Conservation (phyloP, 2,113 vertebrate genomes). For the Bombycilla garrulus region DNA sequence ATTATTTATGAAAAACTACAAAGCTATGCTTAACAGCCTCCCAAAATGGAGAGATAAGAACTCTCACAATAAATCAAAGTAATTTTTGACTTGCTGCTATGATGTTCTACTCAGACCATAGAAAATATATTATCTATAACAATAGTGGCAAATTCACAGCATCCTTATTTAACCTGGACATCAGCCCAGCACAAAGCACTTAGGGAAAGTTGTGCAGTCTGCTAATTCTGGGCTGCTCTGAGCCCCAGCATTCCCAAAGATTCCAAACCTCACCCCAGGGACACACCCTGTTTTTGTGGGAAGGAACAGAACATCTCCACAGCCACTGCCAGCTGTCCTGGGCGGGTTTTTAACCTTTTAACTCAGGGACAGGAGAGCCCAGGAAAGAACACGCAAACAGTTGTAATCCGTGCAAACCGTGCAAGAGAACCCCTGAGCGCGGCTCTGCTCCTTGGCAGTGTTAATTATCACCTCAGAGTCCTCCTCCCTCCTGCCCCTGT, state of each 20-base stretch:
- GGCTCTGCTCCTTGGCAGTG: background rate
- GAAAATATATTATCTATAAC: fast-evolving
- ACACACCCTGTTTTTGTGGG: fast-evolving
- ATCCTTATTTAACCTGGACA: background rate
- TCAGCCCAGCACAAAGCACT: fast-evolving
- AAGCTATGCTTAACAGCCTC: background rate
- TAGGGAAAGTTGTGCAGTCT: fast-evolving
- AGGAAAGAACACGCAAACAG: fast-evolving
- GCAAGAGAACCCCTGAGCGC: background rate
- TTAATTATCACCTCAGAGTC: background rate
- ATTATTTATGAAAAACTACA: background rate
- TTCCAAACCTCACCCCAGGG: fast-evolving
- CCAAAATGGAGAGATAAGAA: background rate
- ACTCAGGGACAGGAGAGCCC: background rate
- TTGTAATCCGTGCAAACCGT: background rate
- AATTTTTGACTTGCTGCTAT: background rate
- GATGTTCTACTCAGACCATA: background rate
- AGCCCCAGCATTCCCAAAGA: too few relatives aligned
- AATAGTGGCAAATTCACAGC: background rate
- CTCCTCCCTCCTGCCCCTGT: background rate
- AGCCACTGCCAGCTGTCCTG: fast-evolving
- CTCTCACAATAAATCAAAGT: background rate
- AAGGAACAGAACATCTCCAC: background rate
- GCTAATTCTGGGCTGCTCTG: background rate
- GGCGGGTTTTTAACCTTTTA: background rate